Evolutionary conservation across 2,888 invertebrate genomes (phyloP), one percentile per base, ranked within the genome.

Genomic region (Caenorhabditis virilis): DNA sequence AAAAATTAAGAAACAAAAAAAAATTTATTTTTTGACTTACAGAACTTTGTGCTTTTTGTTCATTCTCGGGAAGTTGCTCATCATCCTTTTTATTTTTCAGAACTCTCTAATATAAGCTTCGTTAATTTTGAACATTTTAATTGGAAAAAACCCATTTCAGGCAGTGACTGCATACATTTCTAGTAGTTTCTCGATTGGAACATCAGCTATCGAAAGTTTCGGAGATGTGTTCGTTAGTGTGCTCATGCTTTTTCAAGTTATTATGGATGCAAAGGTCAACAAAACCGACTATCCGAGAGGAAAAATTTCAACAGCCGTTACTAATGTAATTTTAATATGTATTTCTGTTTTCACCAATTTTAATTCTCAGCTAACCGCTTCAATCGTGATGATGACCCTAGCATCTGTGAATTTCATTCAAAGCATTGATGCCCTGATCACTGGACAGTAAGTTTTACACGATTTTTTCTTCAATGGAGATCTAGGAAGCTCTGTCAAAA

Each of bases 191-290:
- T 70, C 69, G 0, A 68, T 73, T 16, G 59, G 54, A 35, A 64
- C 67, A 7, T 64, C 64, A 6, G 64, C 69, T 1, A 60, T 73
- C 15, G 72, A 73, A 58, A 65, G 65, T 39, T 65, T 65, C 25
- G 72, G 69, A 9, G 72, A 73, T 45, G 68, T 73, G 0, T 67
- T 73, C 57, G 67, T 69, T 41, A 59, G 69, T 27, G 25, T 55
- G 25, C 22, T 69, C 11, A 46, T 72, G 1, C 38, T 62, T 2
- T 33, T 65, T 25, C 58, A 68, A 26, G 33, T 35, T 13, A 15
- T 39, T 13, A 16, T 63, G 18, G 43, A 13, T 43, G 6, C n/a
- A 43, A 36, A 20, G 23, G 48, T 58, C 6, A 49, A 55, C 16
- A 58, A 38, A 43, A 39, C 22, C 3, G 39, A 52, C 9, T 72